Base-by-base conservation (phyloP, 1,140 invertebrate species). In the Eubasilissa regina region DNA sequence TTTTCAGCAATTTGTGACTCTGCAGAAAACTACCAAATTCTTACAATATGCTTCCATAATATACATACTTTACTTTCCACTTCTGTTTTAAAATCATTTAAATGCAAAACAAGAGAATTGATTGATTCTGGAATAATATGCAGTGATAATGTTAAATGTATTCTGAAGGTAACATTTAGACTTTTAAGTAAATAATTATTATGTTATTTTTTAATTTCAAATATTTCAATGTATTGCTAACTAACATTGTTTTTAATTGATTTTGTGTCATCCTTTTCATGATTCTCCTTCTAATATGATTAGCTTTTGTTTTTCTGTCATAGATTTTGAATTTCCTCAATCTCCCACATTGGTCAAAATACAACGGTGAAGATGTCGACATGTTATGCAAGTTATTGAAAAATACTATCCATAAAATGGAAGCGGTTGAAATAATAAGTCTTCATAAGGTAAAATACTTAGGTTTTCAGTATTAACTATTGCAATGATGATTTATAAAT, bases 331-430 rank as follows among this genome's bases (percentile, higher is more conserved):
- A 48, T n/a, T 79, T 79, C 47, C 58, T 79, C 13, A 74, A 74
- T 79, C 78, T 74, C 13, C 70, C 55, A 25, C 78, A 79, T 17
- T 79, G 78, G 78, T 74, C 56, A n/a, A 73, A 79, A 58, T 48
- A 58, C 17, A 55, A 74, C 60, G 17, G 17, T 60, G 47, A 56
- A 21, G 48, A 25, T 25, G 15, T 74, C 12, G 51, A 43, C 25
- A 13, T 45, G 9, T 60, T 74, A 64, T 58, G 21, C 11, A 25
- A 79, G 6, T 11, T 74, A 4, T 44, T 79, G 9, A 64, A 77
- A 55, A 15, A 43, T 10, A 51, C 43, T 4, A 68, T 80, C 0
- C 47, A 76, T 17, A 44, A 76, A 53, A 48, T 80, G 47, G 64
- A 76, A 35, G 73, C 43, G 4, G 12, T 7, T 53, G 73, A 80